Evolutionary conservation across 1,140 invertebrate species (phyloP).

Genomic region (Ostrea denselamellosa): DNA sequence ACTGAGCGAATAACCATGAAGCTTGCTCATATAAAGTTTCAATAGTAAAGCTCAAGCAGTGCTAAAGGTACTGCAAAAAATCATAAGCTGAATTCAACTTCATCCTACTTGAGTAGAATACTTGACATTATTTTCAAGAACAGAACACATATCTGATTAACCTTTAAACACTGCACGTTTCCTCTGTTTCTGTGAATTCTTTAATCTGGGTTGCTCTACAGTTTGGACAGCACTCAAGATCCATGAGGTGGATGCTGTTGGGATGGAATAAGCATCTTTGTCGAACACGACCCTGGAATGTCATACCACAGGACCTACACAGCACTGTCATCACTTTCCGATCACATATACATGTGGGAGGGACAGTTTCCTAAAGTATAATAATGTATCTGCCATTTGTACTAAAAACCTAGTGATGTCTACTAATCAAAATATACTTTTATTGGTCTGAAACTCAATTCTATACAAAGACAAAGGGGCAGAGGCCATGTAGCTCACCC

Average conservation of each 20-base stretch:
- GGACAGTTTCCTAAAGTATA: neutral
- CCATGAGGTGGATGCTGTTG: constrained; percentile 61
- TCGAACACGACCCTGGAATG: constrained; percentile 58
- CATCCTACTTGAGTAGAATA: too few species aligned
- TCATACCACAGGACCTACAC: constrained; percentile 59
- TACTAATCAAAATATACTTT: too few species aligned
- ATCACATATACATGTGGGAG: constrained; percentile 55
- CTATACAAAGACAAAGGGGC: too few species aligned
- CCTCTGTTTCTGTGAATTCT: constrained; percentile 52
- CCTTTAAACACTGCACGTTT: constrained; percentile 35
- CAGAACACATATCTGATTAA: neutral
- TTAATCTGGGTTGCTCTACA: constrained; percentile 56
- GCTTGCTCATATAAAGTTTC: too few species aligned
- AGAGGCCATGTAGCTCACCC: too few species aligned
- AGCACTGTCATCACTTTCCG: constrained; percentile 55
- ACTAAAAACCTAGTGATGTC: too few species aligned
- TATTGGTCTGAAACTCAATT: too few species aligned
- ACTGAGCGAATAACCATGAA: too few species aligned
- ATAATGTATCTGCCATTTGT: too few species aligned
- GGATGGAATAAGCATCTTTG: constrained; percentile 57
- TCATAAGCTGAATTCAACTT: too few species aligned
- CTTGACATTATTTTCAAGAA: neutral
- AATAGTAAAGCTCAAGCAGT: too few species aligned
- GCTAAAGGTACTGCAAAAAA: too few species aligned
- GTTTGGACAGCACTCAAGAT: constrained; percentile 58